A percentile compares a stretch with the other conserved stretches of the same genome.
phyloP scores from a whole-genome alignment of 2,888 invertebrate species.

The Atrina japonica region DNA sequence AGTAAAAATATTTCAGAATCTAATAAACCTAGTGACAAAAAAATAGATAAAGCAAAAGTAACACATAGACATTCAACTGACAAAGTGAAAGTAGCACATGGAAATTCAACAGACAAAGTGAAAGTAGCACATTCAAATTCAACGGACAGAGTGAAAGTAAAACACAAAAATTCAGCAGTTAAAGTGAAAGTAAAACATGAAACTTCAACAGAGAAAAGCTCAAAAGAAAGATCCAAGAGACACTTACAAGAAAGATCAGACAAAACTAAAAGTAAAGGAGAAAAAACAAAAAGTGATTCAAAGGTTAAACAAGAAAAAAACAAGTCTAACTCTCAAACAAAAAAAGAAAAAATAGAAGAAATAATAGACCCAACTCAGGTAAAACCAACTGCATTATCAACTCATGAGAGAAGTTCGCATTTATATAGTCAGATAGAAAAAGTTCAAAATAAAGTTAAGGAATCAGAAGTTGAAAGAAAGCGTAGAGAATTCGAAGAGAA shows the following conservation, averaged over 20 bases:
- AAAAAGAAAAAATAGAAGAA: neutral
- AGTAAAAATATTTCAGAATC: slow-evolving; percentile 5
- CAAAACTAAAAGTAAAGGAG: neutral
- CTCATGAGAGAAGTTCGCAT: slow-evolving; percentile 17
- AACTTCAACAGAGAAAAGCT: neutral
- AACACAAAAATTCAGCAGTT: slow-evolving; percentile 14
- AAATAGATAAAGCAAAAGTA: slow-evolving; percentile 2
- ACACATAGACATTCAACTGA: neutral
- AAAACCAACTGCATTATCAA: slow-evolving; percentile 16
- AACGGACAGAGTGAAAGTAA: neutral
- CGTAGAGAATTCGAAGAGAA: slow-evolving; percentile 24
- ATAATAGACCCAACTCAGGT: slow-evolving; percentile 12
- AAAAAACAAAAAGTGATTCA: no score
- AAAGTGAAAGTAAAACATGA: neutral
- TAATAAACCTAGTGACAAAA: neutral
- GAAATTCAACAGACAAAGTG: slow-evolving; percentile 6
- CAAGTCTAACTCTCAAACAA: neutral
- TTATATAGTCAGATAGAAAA: slow-evolving; percentile 24
- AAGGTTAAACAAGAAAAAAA: neutral
- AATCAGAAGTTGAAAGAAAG: slow-evolving; percentile 28
- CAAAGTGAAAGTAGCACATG: neutral
- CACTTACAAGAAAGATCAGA: neutral
- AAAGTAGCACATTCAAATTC: neutral
- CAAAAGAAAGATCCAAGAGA: neutral
- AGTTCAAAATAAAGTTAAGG: slow-evolving; percentile 1